Base-by-base conservation (phyloP, 2,797 vertebrate species). In the Leptatherina wallacei region DNA sequence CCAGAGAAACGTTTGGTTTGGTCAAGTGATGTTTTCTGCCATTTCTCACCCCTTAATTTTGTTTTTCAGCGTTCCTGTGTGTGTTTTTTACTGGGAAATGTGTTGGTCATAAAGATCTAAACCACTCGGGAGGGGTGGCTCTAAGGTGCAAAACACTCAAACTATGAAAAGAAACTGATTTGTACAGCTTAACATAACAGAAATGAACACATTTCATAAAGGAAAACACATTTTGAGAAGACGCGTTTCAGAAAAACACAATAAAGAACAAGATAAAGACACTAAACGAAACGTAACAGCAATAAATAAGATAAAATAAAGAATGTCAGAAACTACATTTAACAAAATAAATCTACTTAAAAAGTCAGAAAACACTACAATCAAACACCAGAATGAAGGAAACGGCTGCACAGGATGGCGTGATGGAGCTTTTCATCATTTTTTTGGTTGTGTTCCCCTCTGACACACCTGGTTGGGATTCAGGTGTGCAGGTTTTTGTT, bases 1-100 rank as follows among this genome's bases (percentile, higher is more conserved):
- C 51, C 29, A 6, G 30, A 49, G 51, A 60, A 55, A 60, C 57
- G 42, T 47, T 65, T 29, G 29, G 44, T 75, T 75, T 69, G 42
- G 16, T 64, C 22, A 29, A 35, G 20, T 29, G 33, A 66, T 20
- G 3, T 49, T 70, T 65, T 56, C 8, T 13, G 22, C 12, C 11
- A 6, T 47, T 42, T 71, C 20, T 61, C 12, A 0, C 3, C 9
- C 20, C 0, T 20, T 7, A 36, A 32, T 4, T 54, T 16, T 24
- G 20, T 52, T 8, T 22, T 1, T 30, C 24, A n/a, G 18, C 1
- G 35, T 32, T 6, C 40, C 0, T 63, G 12, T 12, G 36, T 4
- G 20, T 20, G 16, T 47, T 49, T 3, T 6, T 10, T 47, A 16
- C n/a, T 27, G 18, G 16, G 16, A 30, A 38, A 47, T 58, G 4